Evolutionary conservation across 2,113 vertebrate species (phyloP), one percentile per base, ranked within the genome.

Genomic region (Nothocercus julius): DNA sequence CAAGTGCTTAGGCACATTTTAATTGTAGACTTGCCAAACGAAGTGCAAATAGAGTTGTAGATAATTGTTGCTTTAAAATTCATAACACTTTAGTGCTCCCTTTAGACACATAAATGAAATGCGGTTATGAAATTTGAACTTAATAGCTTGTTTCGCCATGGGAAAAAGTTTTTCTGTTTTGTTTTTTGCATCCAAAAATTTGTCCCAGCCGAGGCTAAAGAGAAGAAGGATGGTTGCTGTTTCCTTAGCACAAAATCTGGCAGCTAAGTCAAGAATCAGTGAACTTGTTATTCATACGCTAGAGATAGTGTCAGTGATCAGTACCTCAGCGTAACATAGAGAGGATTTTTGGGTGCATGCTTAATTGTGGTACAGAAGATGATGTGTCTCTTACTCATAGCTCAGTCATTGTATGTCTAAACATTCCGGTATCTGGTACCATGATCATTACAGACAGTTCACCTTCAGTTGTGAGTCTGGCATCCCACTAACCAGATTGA

Each of bases 51-150:
- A 96, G 36, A 96, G 82, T 95, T 96, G 75, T 72, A 91, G 91
- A 76, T 92, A 93, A 96, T 96, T 90, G 70, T 97, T 97, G 79
- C 87, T 97, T 96, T 93, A 93, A 96, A 97, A 96, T 90, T 91
- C 70, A 66, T 96, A 91, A 90, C 66, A 74, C 59, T 87, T 87
- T 93, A 95, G 62, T 61, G 76, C 47, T 97, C 74, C 86, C 90
- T 96, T 97, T 92, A 96, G 92, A 89, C 76, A 90, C 61, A 34
- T 87, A 91, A 92, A 85, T 88, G 85, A 76, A 95, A 95, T 56
- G 93, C 42, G 66, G 91, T 93, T 96, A 87, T 76, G 77, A 96
- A 96, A 92, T 96, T 94, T 96, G 91, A 96, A 93, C 64, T 87
- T 92, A 85, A 27, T 51, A 63, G 58, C 93, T 94, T 93, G 67